Evolutionary conservation across 2,888 invertebrate genomes (phyloP).

Genomic region (Acanthosepion esculentum): DNA sequence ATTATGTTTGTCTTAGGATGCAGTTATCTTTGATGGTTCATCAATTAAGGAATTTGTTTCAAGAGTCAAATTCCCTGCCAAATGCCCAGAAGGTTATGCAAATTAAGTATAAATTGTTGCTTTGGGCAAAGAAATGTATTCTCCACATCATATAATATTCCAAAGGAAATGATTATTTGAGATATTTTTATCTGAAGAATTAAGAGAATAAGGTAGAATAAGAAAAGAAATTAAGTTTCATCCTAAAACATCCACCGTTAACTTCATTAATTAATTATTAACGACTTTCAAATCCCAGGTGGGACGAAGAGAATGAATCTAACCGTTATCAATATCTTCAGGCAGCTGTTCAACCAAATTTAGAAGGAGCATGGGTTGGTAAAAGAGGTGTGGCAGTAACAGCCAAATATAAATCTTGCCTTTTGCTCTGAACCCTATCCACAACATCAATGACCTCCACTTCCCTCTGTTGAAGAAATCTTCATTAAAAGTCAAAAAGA

Average conservation of each 20-base stretch:
- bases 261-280: constrained; percentile 22
- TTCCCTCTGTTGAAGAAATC: neutral
- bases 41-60: neutral
- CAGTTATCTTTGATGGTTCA: neutral
- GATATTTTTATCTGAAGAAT: neutral
- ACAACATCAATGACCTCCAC: neutral
- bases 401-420: neutral
- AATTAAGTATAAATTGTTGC: neutral
- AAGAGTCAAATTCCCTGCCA: neutral
- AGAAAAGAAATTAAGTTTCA: neutral
- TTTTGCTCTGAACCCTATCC: neutral
- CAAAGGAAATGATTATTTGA: neutral
- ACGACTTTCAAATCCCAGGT: neutral
- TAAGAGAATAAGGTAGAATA: neutral
- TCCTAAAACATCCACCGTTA: neutral
- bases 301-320: neutral
- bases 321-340: constrained; percentile 2
- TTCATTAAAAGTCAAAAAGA: neutral
- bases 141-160: neutral
- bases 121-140: neutral
- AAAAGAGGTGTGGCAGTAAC: neutral
- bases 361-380: neutral
- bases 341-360: constrained; percentile 4
- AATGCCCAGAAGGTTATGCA: neutral
- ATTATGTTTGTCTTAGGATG: neutral